These are phyloP conservation scores for Euplagia quadripunctaria DNA, from an alignment of 2,888 invertebrate species.

Conservation along the genomic window DNA sequence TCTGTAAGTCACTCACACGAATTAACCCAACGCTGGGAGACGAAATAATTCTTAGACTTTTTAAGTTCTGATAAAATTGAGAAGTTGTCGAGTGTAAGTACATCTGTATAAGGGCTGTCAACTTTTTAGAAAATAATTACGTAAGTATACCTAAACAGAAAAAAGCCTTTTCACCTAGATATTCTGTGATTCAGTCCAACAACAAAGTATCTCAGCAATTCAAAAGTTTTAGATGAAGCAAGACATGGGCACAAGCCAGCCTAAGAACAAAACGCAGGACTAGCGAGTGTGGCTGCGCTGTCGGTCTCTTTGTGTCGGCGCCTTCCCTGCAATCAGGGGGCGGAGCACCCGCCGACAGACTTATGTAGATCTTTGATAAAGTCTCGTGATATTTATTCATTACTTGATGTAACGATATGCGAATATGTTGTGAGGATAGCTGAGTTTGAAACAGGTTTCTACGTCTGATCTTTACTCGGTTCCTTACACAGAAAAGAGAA, in stretches of 20 bases:
- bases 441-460: background rate
- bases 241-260: background rate
- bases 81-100: too few relatives aligned
- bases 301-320: conserved; percentile 37
- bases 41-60: too few relatives aligned
- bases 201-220: background rate
- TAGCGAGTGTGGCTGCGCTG: conserved; percentile 17
- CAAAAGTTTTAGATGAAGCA: background rate
- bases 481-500: background rate
- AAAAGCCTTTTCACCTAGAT: background rate
- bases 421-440: conserved; percentile 9
- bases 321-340: conserved; percentile 37
- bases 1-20: too few relatives aligned
- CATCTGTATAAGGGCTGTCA: too few relatives aligned
- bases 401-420: conserved; percentile 24
- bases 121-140: too few relatives aligned
- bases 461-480: background rate
- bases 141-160: background rate
- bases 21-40: too few relatives aligned
- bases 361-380: conserved; percentile 32
- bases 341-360: conserved; percentile 35
- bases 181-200: background rate
- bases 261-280: conserved; percentile 24
- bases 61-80: too few relatives aligned
- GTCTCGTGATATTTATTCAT: conserved; percentile 32